A percentile compares a stretch with the other conserved stretches of the same genome.
Conservation (phyloP, 2,797 vertebrate genomes). For the Etheostoma nigrum region DNA sequence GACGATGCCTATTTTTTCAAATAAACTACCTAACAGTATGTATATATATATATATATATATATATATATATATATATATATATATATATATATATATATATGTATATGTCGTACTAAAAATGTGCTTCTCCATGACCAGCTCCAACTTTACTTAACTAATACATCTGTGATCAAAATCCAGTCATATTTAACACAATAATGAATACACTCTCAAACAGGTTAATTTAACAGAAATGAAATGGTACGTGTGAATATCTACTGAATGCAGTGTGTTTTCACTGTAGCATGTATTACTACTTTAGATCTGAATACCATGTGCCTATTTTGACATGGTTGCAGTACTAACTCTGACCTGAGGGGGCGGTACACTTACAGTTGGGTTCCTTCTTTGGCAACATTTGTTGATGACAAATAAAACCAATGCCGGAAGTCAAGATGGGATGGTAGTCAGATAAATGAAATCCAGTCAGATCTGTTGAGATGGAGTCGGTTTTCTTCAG, state of each 20-base stretch:
- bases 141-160: background rate
- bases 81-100: too few relatives aligned
- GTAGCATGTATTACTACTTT: too few relatives aligned
- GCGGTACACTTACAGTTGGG: constrained; percentile 22
- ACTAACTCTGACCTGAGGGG: background rate
- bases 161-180: background rate
- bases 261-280: background rate
- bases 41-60: too few relatives aligned
- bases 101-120: too few relatives aligned
- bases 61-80: too few relatives aligned
- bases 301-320: too few relatives aligned
- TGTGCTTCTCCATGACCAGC: background rate
- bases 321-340: constrained; percentile 4
- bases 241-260: too few relatives aligned
- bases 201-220: too few relatives aligned
- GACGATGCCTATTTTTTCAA: too few relatives aligned
- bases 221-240: too few relatives aligned
- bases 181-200: too few relatives aligned
- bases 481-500: constrained; percentile 77
- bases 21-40: background rate
- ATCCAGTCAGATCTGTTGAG: background rate
- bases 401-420: constrained; percentile 31
- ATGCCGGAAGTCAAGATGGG: constrained; percentile 15
- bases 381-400: constrained; percentile 27
- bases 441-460: too few relatives aligned